phyloP scores from a whole-genome alignment of 2,888 invertebrate genomes.

The Eretmocerus hayati region DNA sequence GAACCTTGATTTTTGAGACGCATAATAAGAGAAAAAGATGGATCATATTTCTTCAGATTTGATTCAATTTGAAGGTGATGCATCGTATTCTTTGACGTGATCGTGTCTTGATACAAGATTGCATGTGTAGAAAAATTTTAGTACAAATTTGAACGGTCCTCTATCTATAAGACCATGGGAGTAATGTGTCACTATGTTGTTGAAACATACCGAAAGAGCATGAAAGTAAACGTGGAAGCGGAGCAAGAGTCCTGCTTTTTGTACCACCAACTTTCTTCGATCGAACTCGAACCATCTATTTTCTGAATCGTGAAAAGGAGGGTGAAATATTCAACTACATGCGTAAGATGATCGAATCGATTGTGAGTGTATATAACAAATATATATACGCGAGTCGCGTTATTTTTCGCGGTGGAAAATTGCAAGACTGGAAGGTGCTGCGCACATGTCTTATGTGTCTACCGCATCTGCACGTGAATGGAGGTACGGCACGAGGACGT shows the following conservation, averaged over 20 bases:
- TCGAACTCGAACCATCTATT: too few relatives aligned
- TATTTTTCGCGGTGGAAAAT: slow-evolving; percentile 4
- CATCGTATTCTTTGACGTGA: slow-evolving; percentile 20
- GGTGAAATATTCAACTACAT: too few relatives aligned
- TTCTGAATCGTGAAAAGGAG: too few relatives aligned
- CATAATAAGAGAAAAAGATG: slow-evolving; percentile 9
- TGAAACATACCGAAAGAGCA: slow-evolving; percentile 2
- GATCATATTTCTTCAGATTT: slow-evolving; percentile 10
- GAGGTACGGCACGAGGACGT: slow-evolving; percentile 17
- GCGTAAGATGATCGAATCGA: slow-evolving; percentile 15
- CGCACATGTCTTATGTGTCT: neutral
- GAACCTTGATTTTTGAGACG: slow-evolving; percentile 13
- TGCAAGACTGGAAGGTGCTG: slow-evolving; percentile 4
- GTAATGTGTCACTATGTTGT: slow-evolving; percentile 4
- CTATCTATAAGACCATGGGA: slow-evolving; percentile 3
- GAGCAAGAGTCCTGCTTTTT: slow-evolving; percentile 12
- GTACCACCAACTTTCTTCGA: slow-evolving; percentile 1
- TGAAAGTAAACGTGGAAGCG: slow-evolving; percentile 12
- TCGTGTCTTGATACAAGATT: slow-evolving; percentile 15
- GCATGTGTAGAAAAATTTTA: slow-evolving; percentile 16
- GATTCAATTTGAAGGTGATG: slow-evolving; percentile 9
- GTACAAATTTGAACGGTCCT: slow-evolving; percentile 15
- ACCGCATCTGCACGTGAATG: slow-evolving; percentile 3
- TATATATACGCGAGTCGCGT: slow-evolving; percentile 12
- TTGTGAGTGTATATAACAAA: slow-evolving; percentile 15